Base-by-base conservation (phyloP, 2,888 invertebrate species). In the Epinotia bilunana region DNA sequence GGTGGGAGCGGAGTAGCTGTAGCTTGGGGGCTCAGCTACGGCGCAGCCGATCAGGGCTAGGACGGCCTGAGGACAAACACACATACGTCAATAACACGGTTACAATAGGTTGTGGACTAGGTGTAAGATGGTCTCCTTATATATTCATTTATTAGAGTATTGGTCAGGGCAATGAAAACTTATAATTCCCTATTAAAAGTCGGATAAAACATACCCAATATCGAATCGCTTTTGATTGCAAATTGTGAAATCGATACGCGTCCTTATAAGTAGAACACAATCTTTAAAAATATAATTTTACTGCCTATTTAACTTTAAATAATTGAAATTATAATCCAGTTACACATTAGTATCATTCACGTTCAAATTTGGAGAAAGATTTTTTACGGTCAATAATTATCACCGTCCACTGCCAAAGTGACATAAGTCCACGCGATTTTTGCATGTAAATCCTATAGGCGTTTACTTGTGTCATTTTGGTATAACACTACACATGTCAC, bases 11-110 rank as follows among this genome's bases (percentile, higher is more conserved):
- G 87, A 86, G 84, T 90, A 90, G 89, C 95, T 96, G 91, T 96
- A 96, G 83, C 97, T 96, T 62, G 97, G 96, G 49, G 97, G 96
- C 91, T 97, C 97, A 81, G 97, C 97, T 80, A 95, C 95, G 83
- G 95, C 96, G 88, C 96, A 95, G 90, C 96, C 96, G 91, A 96
- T 95, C 89, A 97, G 93, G 86, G 97, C 97, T 90, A 97, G 95
- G 94, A 97, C 95, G 93, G 93, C 87, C 94, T 93, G 92, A 55
- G 80, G 79, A 80, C 83, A 68, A 79, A 81, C 76, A 72, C 23
- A 75, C 74, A 74, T 9, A 67, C 69, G 58, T 72, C 69, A 71
- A 53, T 39, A 76, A 3, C 13, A 23, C 1, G 16, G 16, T 49
- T 23, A 18, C 23, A 23, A 16, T 16, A 49, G 2, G 1, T 3